Base-by-base conservation (phyloP, 2,888 invertebrate genomes). In the Ormyrus pomaceus region DNA sequence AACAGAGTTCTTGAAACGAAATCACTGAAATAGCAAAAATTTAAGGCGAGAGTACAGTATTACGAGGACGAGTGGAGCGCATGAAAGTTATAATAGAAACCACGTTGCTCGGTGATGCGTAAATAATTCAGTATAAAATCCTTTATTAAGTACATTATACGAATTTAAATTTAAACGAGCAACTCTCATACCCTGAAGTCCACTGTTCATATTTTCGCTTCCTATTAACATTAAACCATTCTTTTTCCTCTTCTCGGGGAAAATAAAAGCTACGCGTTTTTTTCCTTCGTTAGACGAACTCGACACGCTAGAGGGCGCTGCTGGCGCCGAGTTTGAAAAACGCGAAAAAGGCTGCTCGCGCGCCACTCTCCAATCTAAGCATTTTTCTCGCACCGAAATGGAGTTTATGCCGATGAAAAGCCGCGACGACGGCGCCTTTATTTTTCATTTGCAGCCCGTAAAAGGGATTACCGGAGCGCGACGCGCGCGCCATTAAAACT, bases 51-150 rank as follows among this genome's bases (percentile, higher is more conserved):
- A 56, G 13, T n/a, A 4, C 10, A n/a, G 13, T 53, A 10, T 53
- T 53, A 10, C 13, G 61, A 61, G 61, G 2, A 19, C 19, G 3
- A 61, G 34, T 34, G 61, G 51, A 46, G 34, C 34, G 34, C 34
- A 34, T 34, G 34, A 72, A 73, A 73, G 55, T 64, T 73, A 64
- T 64, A 65, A 56, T 65, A 62, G 56, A 64, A 19, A 46, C 19
- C 11, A 53, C 19, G 45, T 9, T 0, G 10, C 11, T 10, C 19
- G 6, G 9, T 13, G 55, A 56, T 46, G 73, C 45, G 73, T 6
- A 55, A 65, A 65, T 74, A 74, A 74, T 74, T 65, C 74, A 65
- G 55, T 65, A 65, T 51, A 65, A 65, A 74, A 74, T 72, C 62
- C 72, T 62, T 53, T 61, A 61, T 61, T 19, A 59, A 70, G 46